Percentiles rank a stretch among this genome's conserved stretches.
phyloP scores from a whole-genome alignment of 2,888 invertebrate genomes.

The Celastrina argiolus region DNA sequence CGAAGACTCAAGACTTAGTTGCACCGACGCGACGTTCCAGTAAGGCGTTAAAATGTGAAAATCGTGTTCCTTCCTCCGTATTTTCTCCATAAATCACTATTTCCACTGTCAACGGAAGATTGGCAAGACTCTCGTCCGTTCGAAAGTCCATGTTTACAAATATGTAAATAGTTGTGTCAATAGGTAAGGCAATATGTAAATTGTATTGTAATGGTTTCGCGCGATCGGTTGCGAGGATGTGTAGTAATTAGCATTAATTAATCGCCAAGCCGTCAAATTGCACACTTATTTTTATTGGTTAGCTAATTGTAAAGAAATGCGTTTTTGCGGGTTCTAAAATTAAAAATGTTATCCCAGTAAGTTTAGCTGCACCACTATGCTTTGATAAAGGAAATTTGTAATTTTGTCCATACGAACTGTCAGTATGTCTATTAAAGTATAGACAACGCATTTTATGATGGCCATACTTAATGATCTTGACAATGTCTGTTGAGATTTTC shows the following conservation, averaged over 20 bases:
- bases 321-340: no score
- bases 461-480: no score
- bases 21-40: no score
- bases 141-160: background rate
- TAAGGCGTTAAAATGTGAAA: background rate
- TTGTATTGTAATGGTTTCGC: conserved; percentile 1
- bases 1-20: no score
- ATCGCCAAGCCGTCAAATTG: background rate
- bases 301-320: no score
- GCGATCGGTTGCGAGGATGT: background rate
- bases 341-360: no score
- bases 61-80: background rate
- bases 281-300: background rate
- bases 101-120: conserved; percentile 6
- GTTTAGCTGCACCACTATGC: no score
- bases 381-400: no score
- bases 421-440: no score
- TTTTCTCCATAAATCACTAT: background rate
- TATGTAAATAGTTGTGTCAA: background rate
- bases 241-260: background rate
- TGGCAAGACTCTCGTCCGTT: background rate
- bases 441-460: no score
- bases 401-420: no score
- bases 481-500: no score
- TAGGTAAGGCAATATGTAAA: background rate